Percentiles rank a stretch among this genome's conserved stretches.
These are phyloP conservation scores for Pygoscelis adeliae DNA, from an alignment of 2,113 vertebrate genomes.

Conservation along the genomic window DNA sequence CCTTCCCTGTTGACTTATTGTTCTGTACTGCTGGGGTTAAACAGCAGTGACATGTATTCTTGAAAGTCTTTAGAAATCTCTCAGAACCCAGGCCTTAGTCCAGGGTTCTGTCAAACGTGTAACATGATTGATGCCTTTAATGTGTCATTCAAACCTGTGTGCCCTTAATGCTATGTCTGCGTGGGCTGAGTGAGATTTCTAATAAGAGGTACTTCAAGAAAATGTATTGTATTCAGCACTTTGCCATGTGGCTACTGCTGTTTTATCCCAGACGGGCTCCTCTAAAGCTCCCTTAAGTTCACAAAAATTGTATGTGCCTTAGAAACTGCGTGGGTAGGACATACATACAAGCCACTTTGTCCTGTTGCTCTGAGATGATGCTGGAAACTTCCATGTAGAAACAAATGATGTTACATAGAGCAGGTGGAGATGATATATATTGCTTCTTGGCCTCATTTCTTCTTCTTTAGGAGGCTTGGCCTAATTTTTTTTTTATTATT, in stretches of 20 bases:
- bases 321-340: neutral
- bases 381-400: neutral
- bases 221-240: neutral
- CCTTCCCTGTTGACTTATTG: neutral
- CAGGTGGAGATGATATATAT: rapidly evolving
- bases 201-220: neutral
- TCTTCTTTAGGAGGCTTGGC: neutral
- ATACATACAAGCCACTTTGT: rapidly evolving
- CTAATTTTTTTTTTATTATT: neutral
- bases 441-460: neutral
- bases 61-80: neutral
- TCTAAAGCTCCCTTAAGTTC: neutral
- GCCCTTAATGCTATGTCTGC: neutral
- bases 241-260: neutral
- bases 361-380: neutral
- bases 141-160: neutral
- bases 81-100: neutral
- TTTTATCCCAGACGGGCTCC: neutral
- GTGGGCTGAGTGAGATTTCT: neutral
- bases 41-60: rapidly evolving
- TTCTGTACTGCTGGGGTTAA: neutral
- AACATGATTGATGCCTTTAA: neutral
- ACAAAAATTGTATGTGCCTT: neutral
- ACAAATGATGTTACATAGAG: neutral
- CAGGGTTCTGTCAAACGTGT: neutral